These are phyloP conservation scores for Ploceus nigricollis DNA, from an alignment of 2,113 vertebrate species.

Conservation along the genomic window DNA sequence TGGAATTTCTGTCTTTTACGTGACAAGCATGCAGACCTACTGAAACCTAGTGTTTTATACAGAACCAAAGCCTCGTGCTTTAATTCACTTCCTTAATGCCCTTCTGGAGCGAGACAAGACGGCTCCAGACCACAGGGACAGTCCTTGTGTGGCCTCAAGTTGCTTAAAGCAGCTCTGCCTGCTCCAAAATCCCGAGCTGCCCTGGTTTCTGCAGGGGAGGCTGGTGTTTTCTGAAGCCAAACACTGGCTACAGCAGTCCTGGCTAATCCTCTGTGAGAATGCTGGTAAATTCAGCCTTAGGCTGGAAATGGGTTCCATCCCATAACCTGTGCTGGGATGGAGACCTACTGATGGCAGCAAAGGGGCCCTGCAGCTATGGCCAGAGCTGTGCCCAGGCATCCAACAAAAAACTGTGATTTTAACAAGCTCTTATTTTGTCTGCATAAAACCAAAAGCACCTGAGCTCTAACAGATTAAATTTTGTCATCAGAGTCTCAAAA, in stretches of 20 bases:
- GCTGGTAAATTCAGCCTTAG: neutral
- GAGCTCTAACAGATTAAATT: neutral
- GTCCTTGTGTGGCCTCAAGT: neutral
- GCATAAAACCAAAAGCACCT: neutral
- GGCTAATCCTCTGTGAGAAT: neutral
- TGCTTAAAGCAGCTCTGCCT: neutral
- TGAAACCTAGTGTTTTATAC: neutral
- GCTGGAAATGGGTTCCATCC: neutral
- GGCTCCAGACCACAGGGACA: neutral
- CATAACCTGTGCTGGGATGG: accelerated
- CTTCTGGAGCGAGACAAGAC: neutral
- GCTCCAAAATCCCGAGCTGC: neutral
- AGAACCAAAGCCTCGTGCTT: neutral
- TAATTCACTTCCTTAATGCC: neutral
- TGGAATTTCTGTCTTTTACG: neutral
- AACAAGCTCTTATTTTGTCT: neutral
- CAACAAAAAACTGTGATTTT: neutral
- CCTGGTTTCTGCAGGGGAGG: neutral
- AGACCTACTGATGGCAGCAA: neutral
- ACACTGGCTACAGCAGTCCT: neutral
- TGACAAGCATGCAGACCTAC: neutral
- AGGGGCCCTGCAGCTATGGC: neutral
- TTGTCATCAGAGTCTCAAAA: neutral
- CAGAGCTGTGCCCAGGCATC: neutral
- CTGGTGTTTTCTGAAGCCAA: neutral